A percentile compares a stretch with the other conserved stretches of the same genome.
Evolutionary conservation across 2,113 vertebrate species (phyloP).

Genomic region (Oryzias celebensis): DNA sequence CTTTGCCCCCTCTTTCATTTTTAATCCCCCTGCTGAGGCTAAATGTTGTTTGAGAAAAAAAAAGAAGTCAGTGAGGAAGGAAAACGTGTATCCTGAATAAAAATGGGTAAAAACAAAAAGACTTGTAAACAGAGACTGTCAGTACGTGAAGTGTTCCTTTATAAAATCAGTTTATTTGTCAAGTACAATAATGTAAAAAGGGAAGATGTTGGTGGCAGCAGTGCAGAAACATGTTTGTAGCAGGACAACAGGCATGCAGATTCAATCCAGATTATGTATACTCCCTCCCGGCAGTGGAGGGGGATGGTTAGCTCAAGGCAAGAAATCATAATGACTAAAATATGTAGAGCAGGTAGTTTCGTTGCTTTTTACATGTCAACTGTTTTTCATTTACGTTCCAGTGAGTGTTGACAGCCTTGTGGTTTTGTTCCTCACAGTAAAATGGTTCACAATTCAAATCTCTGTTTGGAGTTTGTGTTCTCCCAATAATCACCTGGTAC

Average conservation of each 20-base stretch:
- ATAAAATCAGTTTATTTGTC: slow-evolving; percentile 36
- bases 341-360: slow-evolving; percentile 14
- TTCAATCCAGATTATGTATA: slow-evolving; percentile 8
- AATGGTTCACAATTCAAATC: too few relatives aligned
- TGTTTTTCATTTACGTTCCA: too few relatives aligned
- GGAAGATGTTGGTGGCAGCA: slow-evolving; percentile 6
- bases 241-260: slow-evolving; percentile 8
- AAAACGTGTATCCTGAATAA: slow-evolving; percentile 41
- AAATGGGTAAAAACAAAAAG: slow-evolving; percentile 27
- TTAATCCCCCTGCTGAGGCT: slow-evolving; percentile 61
- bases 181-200: slow-evolving; percentile 28
- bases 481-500: too few relatives aligned
- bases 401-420: too few relatives aligned
- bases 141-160: slow-evolving; percentile 31
- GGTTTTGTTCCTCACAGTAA: too few relatives aligned
- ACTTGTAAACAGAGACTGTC: slow-evolving; percentile 23
- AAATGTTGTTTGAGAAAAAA: slow-evolving; percentile 53
- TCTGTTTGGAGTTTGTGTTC: too few relatives aligned
- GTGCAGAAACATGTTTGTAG: slow-evolving; percentile 11
- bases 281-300: slow-evolving; percentile 3
- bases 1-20: slow-evolving; percentile 65
- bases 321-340: slow-evolving; percentile 13
- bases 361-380: neutral
- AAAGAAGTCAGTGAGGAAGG: slow-evolving; percentile 29
- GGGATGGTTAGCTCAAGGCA: slow-evolving; percentile 13